These are phyloP conservation scores for Prunella fulvescens DNA, from an alignment of 2,113 vertebrate species.

Conservation along the genomic window DNA sequence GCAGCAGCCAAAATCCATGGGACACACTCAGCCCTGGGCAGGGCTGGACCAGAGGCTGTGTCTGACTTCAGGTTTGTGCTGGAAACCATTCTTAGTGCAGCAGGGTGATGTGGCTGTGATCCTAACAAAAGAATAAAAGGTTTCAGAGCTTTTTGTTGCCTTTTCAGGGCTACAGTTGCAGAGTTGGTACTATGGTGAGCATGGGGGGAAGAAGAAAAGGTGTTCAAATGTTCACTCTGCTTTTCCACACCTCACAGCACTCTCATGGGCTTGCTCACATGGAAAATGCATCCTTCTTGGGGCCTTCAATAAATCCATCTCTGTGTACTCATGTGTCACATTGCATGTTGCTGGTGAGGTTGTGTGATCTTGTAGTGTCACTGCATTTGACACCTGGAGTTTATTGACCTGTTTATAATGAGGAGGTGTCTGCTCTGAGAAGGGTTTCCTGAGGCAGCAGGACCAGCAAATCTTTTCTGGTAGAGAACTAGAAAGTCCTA, in stretches of 20 bases:
- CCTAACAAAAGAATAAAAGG: neutral
- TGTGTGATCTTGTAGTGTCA: neutral
- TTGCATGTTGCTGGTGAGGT: neutral
- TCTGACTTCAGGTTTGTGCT: neutral
- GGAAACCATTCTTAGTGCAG: neutral
- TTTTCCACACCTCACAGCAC: neutral
- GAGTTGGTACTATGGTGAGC: neutral
- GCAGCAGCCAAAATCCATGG: neutral
- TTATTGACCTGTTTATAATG: neutral
- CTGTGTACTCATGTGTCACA: neutral
- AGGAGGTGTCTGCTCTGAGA: neutral
- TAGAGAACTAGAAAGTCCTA: neutral
- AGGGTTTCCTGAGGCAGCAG: neutral
- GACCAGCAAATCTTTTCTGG: neutral
- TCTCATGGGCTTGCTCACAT: rapidly evolving
- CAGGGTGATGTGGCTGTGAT: neutral
- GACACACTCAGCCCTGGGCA: neutral
- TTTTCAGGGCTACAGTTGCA: neutral
- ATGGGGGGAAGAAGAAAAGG: neutral
- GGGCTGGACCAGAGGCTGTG: neutral
- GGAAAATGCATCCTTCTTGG: neutral
- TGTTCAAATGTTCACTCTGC: rapidly evolving
- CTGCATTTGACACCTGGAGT: neutral
- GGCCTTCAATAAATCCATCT: neutral
- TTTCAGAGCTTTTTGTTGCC: neutral